Evolutionary conservation across 2,113 vertebrate genomes (phyloP).

Genomic region (Girardinichthys multiradiatus): DNA sequence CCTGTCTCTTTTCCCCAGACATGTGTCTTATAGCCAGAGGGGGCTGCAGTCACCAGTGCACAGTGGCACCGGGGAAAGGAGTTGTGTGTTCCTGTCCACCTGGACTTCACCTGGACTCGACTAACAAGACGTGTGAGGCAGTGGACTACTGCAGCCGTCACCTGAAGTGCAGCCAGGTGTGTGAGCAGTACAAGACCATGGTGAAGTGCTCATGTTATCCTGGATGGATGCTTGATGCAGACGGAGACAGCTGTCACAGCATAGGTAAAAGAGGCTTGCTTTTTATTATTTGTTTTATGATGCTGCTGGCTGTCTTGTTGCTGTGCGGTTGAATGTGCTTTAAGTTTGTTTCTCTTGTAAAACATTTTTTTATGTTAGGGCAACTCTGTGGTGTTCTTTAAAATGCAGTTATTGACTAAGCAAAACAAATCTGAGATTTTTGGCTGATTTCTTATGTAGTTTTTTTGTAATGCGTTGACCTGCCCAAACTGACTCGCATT

Average conservation of each 20-base stretch:
- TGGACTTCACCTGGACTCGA: slow-evolving; percentile 85
- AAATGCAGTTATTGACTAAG: not conserved
- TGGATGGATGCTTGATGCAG: slow-evolving; percentile 89
- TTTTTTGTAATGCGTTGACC: not conserved
- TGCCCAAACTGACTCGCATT: not conserved
- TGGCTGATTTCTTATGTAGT: not conserved
- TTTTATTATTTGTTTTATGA: slow-evolving; percentile 28
- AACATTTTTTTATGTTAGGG: not conserved
- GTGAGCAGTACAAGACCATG: slow-evolving; percentile 93
- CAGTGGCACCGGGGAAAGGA: slow-evolving; percentile 90
- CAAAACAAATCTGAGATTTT: slow-evolving; percentile 5
- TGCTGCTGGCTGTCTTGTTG: not conserved
- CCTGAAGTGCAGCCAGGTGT: slow-evolving; percentile 94
- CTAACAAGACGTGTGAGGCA: slow-evolving; percentile 93
- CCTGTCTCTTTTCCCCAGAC: slow-evolving; percentile 75
- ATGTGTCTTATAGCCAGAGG: slow-evolving; percentile 92
- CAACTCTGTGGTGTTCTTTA: not conserved
- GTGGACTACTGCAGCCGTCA: slow-evolving; percentile 93
- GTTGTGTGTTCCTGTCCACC: slow-evolving; percentile 92
- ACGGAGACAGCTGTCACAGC: slow-evolving; percentile 92
- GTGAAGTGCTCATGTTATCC: slow-evolving; percentile 98
- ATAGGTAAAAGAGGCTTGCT: slow-evolving; percentile 77
- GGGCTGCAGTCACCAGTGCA: slow-evolving; percentile 96
- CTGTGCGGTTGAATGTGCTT: not conserved
- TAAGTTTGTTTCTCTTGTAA: not conserved